A percentile compares a stretch with the other conserved stretches of the same genome.
These are phyloP conservation scores for Acronicta alni DNA, from an alignment of 2,888 invertebrate species.

Conservation along the genomic window DNA sequence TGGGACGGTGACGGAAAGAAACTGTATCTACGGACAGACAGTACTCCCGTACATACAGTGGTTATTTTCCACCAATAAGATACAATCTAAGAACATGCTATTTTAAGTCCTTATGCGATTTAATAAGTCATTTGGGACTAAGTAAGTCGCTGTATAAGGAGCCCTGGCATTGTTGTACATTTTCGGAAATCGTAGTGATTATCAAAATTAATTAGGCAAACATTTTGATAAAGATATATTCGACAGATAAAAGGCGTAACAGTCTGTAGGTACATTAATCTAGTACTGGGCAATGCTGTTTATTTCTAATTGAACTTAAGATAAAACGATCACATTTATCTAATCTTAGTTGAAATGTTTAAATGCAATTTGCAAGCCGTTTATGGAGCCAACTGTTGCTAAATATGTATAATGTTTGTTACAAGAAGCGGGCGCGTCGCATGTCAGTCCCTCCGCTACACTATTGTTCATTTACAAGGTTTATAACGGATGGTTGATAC, in stretches of 20 bases:
- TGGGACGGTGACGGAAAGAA: too few species aligned
- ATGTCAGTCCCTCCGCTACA: too few species aligned
- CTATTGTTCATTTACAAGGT: constrained; percentile 35
- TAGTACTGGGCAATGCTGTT: constrained; percentile 20
- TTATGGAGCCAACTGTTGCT: constrained; percentile 40
- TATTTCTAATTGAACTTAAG: constrained; percentile 51
- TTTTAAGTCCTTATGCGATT: constrained; percentile 4
- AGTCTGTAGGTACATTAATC: constrained; percentile 1
- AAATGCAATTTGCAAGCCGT: constrained; percentile 46
- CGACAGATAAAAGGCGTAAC: constrained; percentile 18
- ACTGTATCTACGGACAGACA: too few species aligned
- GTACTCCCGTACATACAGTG: neutral
- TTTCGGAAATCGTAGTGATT: constrained; percentile 19
- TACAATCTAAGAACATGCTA: neutral
- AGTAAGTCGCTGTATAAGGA: constrained; percentile 12
- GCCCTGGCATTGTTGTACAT: constrained; percentile 9
- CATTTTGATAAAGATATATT: constrained; percentile 32
- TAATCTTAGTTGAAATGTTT: constrained; percentile 50
- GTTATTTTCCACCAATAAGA: neutral
- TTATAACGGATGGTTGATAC: too few species aligned
- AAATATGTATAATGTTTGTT: constrained; percentile 36
- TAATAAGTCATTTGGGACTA: constrained; percentile 7
- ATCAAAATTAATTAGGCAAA: constrained; percentile 22
- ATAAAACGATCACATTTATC: constrained; percentile 57
- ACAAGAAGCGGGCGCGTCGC: constrained; percentile 7